Evolutionary conservation across 92 coral and sea anemone species (phyloP).

Genomic region (Umimayanthus kanabou): DNA sequence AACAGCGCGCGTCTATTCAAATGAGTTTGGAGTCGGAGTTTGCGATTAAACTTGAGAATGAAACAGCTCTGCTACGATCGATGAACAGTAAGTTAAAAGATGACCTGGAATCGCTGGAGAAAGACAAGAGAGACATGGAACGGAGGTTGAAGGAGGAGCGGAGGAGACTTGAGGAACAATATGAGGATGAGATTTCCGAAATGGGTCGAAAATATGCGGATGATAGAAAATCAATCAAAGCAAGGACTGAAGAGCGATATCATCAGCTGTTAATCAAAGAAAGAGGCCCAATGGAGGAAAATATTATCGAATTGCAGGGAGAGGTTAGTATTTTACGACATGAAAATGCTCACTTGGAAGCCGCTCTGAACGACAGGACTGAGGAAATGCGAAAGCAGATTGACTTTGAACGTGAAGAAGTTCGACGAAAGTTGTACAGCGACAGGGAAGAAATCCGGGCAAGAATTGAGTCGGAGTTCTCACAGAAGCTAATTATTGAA

Average conservation of each 20-base stretch:
- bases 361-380: slow-evolving; percentile 70
- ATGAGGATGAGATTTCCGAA: slow-evolving; percentile 87
- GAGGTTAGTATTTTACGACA: slow-evolving; percentile 71
- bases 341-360: slow-evolving; percentile 79
- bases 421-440: slow-evolving; percentile 48
- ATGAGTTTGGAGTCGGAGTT: slow-evolving; percentile 83
- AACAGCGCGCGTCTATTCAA: slow-evolving; percentile 77
- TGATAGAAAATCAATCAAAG: slow-evolving; percentile 72
- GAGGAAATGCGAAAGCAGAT: slow-evolving; percentile 74
- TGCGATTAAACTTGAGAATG: slow-evolving; percentile 82
- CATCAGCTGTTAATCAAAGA: slow-evolving; percentile 70
- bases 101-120: slow-evolving; percentile 81
- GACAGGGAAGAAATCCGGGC: slow-evolving; percentile 76
- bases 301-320: slow-evolving; percentile 66
- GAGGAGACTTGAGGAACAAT: slow-evolving; percentile 72
- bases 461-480: slow-evolving; percentile 69
- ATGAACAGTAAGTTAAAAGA: slow-evolving; percentile 82
- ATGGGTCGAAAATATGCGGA: slow-evolving; percentile 74
- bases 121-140: slow-evolving; percentile 86
- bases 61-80: slow-evolving; percentile 73
- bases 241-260: slow-evolving; percentile 78
- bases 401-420: slow-evolving; percentile 77
- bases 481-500: slow-evolving; percentile 71
- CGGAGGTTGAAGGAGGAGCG: slow-evolving; percentile 82
- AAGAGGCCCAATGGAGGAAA: slow-evolving; percentile 72